phyloP scores from a whole-genome alignment of 2,797 vertebrate species.

The Microctenopoma steveboyesi region DNA sequence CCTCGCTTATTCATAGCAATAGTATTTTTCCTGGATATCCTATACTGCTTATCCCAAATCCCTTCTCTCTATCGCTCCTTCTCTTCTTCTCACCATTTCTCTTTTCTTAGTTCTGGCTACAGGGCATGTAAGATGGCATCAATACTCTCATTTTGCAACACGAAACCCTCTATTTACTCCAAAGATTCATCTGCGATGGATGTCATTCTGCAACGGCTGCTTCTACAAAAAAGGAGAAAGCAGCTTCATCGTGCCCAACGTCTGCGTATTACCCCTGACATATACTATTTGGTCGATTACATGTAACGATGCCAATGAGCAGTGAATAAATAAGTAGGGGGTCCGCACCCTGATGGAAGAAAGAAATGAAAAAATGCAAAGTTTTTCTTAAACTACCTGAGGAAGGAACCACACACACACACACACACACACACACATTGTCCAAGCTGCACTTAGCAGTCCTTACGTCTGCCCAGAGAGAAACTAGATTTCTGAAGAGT shows the following conservation, averaged over 20 bases:
- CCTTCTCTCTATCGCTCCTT: slow-evolving; percentile 48
- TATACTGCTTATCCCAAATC: slow-evolving; percentile 65
- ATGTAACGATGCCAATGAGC: slow-evolving; percentile 66
- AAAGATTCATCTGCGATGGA: slow-evolving; percentile 58
- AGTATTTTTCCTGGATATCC: slow-evolving; percentile 75
- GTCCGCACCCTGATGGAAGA: slow-evolving; percentile 29
- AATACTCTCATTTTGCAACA: slow-evolving; percentile 67
- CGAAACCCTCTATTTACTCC: slow-evolving; percentile 70
- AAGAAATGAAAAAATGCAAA: slow-evolving; percentile 40
- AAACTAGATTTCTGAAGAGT: slow-evolving; percentile 73
- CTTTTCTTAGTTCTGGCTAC: slow-evolving; percentile 59
- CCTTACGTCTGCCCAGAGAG: slow-evolving; percentile 78
- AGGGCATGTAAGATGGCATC: slow-evolving; percentile 64
- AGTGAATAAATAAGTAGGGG: slow-evolving; percentile 53
- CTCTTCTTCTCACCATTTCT: slow-evolving; percentile 52
- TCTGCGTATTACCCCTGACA: slow-evolving; percentile 50
- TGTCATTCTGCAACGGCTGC: slow-evolving; percentile 47
- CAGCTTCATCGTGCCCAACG: slow-evolving; percentile 38
- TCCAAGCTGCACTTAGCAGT: slow-evolving; percentile 75
- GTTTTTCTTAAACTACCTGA: slow-evolving; percentile 72
- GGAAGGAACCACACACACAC: slow-evolving; percentile 71
- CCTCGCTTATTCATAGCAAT: slow-evolving; percentile 69
- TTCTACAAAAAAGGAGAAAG: slow-evolving; percentile 48
- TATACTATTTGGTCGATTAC: slow-evolving; percentile 66
- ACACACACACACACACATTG: slow-evolving; percentile 66